phyloP scores from a whole-genome alignment of 2,888 invertebrate genomes.

The Epinotia ramella region DNA sequence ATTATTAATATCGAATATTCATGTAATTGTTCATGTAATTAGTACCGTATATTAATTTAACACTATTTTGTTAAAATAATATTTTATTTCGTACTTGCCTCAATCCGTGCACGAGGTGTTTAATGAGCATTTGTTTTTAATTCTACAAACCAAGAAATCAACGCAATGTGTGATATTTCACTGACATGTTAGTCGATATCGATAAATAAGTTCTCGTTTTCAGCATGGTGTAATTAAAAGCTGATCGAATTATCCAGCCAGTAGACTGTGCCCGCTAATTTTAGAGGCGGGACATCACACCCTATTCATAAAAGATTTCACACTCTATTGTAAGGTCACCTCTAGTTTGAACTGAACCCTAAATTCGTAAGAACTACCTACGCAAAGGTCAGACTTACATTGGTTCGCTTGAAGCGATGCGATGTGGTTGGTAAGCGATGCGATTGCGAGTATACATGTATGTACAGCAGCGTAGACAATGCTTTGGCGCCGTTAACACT shows the following conservation, averaged over 20 bases:
- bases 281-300: conserved; percentile 22
- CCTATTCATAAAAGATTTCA: not conserved
- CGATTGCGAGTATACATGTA: not conserved
- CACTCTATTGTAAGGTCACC: not conserved
- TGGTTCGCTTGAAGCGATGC: not conserved
- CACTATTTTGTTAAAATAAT: no score
- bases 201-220: conserved; percentile 9
- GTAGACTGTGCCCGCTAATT: conserved; percentile 36
- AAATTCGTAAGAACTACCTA: not conserved
- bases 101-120: not conserved
- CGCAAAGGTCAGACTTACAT: not conserved
- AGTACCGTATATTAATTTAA: no score
- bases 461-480: conserved; percentile 10
- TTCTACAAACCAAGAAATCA: not conserved
- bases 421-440: not conserved
- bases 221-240: conserved; percentile 29
- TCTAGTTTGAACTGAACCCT: not conserved
- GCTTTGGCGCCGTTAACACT: conserved; percentile 16
- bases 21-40: no score
- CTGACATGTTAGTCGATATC: conserved; percentile 22
- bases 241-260: conserved; percentile 43
- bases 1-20: no score
- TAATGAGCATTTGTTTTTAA: no score
- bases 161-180: not conserved
- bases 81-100: no score